Evolutionary conservation across 2,888 invertebrate species (phyloP), one percentile per base, ranked within the genome.

Genomic region (Phyto melanocephala): DNA sequence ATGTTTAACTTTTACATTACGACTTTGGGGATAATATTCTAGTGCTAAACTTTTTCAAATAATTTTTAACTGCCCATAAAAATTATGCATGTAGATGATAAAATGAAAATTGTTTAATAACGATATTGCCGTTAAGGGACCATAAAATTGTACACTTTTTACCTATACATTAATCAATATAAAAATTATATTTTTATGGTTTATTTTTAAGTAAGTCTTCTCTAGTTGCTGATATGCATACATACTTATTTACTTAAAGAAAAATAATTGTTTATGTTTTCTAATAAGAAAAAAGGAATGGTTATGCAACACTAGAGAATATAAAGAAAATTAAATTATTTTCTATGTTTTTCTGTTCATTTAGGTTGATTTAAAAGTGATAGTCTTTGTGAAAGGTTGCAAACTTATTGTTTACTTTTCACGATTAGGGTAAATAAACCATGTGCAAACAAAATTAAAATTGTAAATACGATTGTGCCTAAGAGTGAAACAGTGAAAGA

Each of bases 91-190:
- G 42, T 15, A 35, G 37, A 70, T 22, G 22, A 22, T 20, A 60
- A 40, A 40, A 60, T 40, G 22, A 60, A 60, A 60, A 60, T 63
- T 45, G 45, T 47, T 63, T 63, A 35, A 33, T 33, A 47, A 47
- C 67, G 24, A 15, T 54, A 67, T 40, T 52, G 40, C 40, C 8
- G 22, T 28, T 52, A 52, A 54, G 54, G 67, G 67, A 54, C 52
- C 40, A 52, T 37, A 2, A 47, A 47, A 17, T 24, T 33, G 17
- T 63, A 22, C 28, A 11, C n/a, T 45, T 63, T 60, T 28, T 15
- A 6, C 33, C 7, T 63, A 8, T 20, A 28, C 28, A 15, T 33
- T 20, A 47, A 28, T 35, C 47, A 63, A 63, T 33, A 63, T 60
- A 22, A 40, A 63, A 63, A 63, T 17, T 47, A 1, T 2, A 1